Percentiles rank a stretch among this genome's conserved stretches.
phyloP scores from a whole-genome alignment of 2,797 vertebrate species.

The Centroberyx gerrardi region DNA sequence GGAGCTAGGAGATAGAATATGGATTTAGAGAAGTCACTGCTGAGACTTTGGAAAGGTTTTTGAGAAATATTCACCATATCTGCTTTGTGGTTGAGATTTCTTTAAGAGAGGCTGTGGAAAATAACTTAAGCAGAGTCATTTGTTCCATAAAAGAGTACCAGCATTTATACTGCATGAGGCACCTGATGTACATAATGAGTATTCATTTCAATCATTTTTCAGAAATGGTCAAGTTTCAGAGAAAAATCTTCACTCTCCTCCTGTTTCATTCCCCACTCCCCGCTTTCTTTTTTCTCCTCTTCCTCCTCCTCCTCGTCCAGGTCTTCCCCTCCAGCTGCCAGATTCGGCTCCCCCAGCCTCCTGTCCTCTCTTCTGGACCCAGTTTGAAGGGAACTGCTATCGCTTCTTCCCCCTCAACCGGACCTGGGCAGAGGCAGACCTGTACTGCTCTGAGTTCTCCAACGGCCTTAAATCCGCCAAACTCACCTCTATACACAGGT shows the following conservation, averaged over 20 bases:
- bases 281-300: too few species aligned
- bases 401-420: constrained; percentile 88
- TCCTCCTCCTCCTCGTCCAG: constrained; percentile 55
- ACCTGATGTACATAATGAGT: too few species aligned
- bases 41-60: neutral
- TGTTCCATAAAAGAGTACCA: neutral
- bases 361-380: constrained; percentile 89
- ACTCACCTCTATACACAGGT: constrained; percentile 89
- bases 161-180: neutral
- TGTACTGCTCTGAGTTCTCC: constrained; percentile 88
- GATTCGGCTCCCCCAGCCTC: constrained; percentile 77
- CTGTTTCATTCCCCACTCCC: too few species aligned
- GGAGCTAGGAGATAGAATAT: neutral
- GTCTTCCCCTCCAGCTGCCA: constrained; percentile 76
- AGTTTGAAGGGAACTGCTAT: constrained; percentile 87
- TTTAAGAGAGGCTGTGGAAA: neutral
- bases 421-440: constrained; percentile 87
- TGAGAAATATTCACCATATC: neutral
- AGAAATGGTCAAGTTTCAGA: neutral
- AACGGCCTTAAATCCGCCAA: constrained; percentile 86
- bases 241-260: too few species aligned
- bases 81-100: neutral
- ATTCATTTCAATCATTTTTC: too few species aligned
- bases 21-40: neutral
- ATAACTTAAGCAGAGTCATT: neutral